Base-by-base conservation (phyloP, 1,140 invertebrate species). In the Propsilocerus akamusi region DNA sequence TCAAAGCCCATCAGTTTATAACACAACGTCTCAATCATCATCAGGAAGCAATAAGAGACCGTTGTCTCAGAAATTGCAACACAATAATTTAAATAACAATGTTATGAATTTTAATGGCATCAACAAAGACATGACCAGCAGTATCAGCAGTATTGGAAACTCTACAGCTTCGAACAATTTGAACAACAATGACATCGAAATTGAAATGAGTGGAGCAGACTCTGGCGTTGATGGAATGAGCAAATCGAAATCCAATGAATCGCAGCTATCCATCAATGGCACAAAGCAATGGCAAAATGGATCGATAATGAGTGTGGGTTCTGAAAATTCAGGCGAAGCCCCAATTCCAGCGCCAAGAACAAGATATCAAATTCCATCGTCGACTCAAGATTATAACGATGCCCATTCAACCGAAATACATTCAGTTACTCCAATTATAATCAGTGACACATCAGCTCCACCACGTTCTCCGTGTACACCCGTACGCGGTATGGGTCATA, bases 221-320 rank as follows among this genome's bases (percentile, higher is more conserved):
- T 50, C 49, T 41, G 23, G 22, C 25, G 12, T 24, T 41, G 20
- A 28, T 51, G 25, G 49, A 14, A 69, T 93, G 49, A 87, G 81
- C 25, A 92, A 91, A 68, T 93, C 88, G 49, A 86, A 87, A 59
- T 93, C 89, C 25, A 87, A 93, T 65, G 89, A 94, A 68, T 90
- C 86, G 8, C 88, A 93, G 63, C 71, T 93, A 22, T 81, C 70
- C 1, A 65, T 77, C 25, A 80, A 72, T 69, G 14, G 17, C 17
- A 41, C n/a, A 20, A 14, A 63, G 58, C 57, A 57, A 53, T 56
- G 53, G 54, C 28, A 63, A 55, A 49, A 62, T 65, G 8, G 55
- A 53, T 53, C 57, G 53, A 51, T 14, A 46, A 20, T 25, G 22
- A 14, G 12, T 26, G 25, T 46, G 1, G 49, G 53, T 20, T 26